A percentile compares a stretch with the other conserved stretches of the same genome.
Conservation (phyloP, 35 echinoderm and acorn worm genomes). For the Holothuria glaberrima region DNA sequence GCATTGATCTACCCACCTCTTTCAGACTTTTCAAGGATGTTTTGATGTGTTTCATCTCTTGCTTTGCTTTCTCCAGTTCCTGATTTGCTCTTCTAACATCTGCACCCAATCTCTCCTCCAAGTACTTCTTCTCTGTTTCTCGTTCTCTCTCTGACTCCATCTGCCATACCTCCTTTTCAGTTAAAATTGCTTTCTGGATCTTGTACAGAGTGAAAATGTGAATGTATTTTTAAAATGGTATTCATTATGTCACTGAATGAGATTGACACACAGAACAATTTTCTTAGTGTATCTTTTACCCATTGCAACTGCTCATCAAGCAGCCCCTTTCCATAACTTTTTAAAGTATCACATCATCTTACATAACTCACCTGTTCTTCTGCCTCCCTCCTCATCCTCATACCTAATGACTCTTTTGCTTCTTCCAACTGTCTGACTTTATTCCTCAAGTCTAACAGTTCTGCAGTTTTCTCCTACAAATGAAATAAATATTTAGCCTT, state of each 20-base stretch:
- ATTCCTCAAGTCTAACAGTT: slow-evolving; percentile 42
- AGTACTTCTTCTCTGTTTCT: slow-evolving; percentile 49
- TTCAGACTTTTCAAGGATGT: slow-evolving; percentile 70
- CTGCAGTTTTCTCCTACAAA: slow-evolving; percentile 69
- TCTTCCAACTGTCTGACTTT: slow-evolving; percentile 71
- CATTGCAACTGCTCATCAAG: too few relatives aligned
- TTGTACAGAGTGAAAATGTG: background rate
- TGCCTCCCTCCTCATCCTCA: slow-evolving; percentile 72
- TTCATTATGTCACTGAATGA: background rate
- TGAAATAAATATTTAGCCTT: too few relatives aligned
- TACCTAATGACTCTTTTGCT: slow-evolving; percentile 56
- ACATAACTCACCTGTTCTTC: slow-evolving; percentile 67
- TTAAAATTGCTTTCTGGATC: slow-evolving; percentile 80
- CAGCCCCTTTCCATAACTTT: background rate
- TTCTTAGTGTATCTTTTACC: too few relatives aligned
- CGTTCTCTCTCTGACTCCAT: slow-evolving; percentile 64
- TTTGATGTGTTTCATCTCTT: slow-evolving; percentile 62
- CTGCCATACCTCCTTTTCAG: slow-evolving; percentile 69
- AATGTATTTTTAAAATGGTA: background rate
- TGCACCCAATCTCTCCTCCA: slow-evolving; percentile 71
- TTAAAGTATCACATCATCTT: background rate
- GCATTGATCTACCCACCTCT: slow-evolving; percentile 62
- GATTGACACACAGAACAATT: background rate
- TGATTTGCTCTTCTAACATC: slow-evolving; percentile 61
- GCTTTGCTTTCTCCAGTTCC: slow-evolving; percentile 70